Evolutionary conservation across 1,140 invertebrate genomes (phyloP), one percentile per base, ranked within the genome.

Genomic region (Temnothorax nylanderi): DNA sequence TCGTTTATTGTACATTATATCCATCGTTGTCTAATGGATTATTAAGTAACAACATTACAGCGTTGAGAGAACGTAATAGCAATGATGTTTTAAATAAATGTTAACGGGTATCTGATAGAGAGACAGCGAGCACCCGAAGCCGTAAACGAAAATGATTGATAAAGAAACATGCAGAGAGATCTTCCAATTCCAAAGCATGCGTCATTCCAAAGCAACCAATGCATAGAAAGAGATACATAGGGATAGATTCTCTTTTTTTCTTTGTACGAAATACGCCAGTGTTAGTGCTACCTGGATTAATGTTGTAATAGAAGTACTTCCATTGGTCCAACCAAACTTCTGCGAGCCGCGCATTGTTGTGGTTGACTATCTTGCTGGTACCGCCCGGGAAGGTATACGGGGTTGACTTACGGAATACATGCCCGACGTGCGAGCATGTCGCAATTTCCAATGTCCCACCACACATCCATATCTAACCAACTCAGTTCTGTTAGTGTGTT

Each of bases 351-450:
- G 98, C 98, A 97, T 99, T 99, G 97, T 99, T 99, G 96, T 99
- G 98, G 97, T 99, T 99, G 95, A 99, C 98, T 95, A 99, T 99
- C 94, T 98, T 98, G 94, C 98, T 98, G 91, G 99, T 99, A 91
- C 99, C 99, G 92, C 99, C 99, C 85, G 99, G 99, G 96, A 99
- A 99, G 91, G 98, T 99, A 95, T 99, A 99, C 60, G 99, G 99
- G 91, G 99, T 99, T 91, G 99, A 99, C 96, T 99, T 99, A 94
- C 99, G 97, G 96, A 99, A 99, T 90, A 99, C 99, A 96, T 99
- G 99, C 91, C 98, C 98, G 91, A 99, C 98, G 95, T 98, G 98
- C 89, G 98, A 98, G 95, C 98, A 99, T 91, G 98, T 98, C 90
- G 97, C 96, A 92, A 99, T 99, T 96, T 99, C 98, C 96, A 99